Evolutionary conservation across 2,888 invertebrate genomes (phyloP).

Genomic region (Pristionchus entomophagus): DNA sequence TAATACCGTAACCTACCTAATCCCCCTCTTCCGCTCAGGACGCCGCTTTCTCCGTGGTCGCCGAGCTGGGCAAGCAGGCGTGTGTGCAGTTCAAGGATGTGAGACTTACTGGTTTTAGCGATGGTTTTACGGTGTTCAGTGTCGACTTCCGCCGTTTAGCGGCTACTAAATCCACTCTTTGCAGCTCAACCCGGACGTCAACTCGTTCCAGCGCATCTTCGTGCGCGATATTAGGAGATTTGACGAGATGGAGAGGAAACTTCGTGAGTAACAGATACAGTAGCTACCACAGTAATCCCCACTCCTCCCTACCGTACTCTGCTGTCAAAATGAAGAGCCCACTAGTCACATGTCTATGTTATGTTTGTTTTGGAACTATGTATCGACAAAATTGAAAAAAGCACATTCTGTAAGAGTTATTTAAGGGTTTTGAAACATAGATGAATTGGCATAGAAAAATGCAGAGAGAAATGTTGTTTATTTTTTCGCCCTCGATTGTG

Average conservation of each 20-base stretch:
- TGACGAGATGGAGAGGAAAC: slow-evolving; percentile 88
- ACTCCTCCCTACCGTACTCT: too few species aligned
- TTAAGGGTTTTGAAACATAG: neutral
- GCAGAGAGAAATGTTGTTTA: neutral
- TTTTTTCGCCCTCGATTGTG: too few species aligned
- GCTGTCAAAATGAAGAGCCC: too few species aligned
- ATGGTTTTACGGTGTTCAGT: neutral
- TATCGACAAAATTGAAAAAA: too few species aligned
- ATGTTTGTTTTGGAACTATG: too few species aligned
- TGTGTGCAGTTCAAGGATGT: slow-evolving; percentile 76
- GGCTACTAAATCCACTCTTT: slow-evolving; percentile 59
- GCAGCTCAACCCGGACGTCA: slow-evolving; percentile 95
- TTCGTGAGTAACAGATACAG: slow-evolving; percentile 75
- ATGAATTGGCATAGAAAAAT: neutral
- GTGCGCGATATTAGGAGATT: slow-evolving; percentile 97
- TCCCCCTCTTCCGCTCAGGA: too few species aligned
- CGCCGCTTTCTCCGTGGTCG: slow-evolving; percentile 74
- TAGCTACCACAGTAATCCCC: too few species aligned
- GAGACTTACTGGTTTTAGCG: slow-evolving; percentile 47
- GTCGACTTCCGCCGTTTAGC: neutral
- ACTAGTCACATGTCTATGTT: too few species aligned
- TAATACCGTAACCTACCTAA: too few species aligned
- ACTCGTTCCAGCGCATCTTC: slow-evolving; percentile 97
- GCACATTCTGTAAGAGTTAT: too few species aligned
- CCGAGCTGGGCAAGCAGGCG: slow-evolving; percentile 75